phyloP scores from a whole-genome alignment of 1,140 invertebrate species.

The Cataglyphis hispanica region DNA sequence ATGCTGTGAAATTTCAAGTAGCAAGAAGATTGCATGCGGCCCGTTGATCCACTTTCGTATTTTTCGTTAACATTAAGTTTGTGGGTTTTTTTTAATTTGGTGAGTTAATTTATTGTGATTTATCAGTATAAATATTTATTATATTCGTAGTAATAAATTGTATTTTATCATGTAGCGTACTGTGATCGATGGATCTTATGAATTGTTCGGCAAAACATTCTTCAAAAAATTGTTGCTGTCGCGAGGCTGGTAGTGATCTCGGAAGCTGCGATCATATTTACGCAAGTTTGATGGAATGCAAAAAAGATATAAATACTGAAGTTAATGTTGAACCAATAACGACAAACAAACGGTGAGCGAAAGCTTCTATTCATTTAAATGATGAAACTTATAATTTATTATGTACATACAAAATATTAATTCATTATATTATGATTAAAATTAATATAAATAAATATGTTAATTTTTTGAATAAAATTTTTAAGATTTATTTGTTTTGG shows the following conservation, averaged over 20 bases:
- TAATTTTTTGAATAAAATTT: background rate
- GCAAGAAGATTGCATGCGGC: slow-evolving; percentile 44
- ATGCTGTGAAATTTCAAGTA: slow-evolving; percentile 58
- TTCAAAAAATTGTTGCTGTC: slow-evolving; percentile 60
- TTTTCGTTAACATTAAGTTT: background rate
- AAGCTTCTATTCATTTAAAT: background rate
- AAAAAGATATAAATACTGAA: slow-evolving; percentile 47
- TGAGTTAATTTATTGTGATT: slow-evolving; percentile 37
- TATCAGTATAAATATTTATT: background rate
- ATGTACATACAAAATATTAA: background rate
- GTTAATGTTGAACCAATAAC: slow-evolving; percentile 23
- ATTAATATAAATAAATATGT: background rate
- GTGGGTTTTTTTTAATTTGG: no score
- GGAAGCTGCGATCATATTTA: slow-evolving; percentile 47
- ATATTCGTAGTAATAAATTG: background rate
- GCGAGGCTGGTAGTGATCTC: slow-evolving; percentile 31
- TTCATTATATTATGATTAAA: background rate
- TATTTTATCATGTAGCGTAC: background rate
- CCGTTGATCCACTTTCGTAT: slow-evolving; percentile 14
- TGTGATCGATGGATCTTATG: slow-evolving; percentile 63
- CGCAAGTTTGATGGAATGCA: slow-evolving; percentile 46
- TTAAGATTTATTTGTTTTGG: background rate
- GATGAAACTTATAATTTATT: background rate
- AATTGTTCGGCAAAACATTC: slow-evolving; percentile 54
- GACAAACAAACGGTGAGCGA: slow-evolving; percentile 30